These are phyloP conservation scores for Rhagium mordax DNA, from an alignment of 2,888 invertebrate genomes.

Conservation along the genomic window DNA sequence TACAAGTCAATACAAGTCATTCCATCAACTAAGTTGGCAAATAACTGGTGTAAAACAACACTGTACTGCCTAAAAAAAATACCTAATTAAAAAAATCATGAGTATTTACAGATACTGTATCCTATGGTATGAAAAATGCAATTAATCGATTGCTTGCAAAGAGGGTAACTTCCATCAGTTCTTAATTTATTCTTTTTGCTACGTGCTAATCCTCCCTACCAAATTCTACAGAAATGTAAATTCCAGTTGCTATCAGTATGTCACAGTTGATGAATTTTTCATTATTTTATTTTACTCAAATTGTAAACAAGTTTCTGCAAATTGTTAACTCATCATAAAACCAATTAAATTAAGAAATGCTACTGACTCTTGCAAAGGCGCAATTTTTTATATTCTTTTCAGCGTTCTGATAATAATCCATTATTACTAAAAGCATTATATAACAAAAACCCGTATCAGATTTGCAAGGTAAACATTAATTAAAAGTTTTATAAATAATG, in stretches of 20 bases:
- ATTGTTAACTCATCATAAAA: not conserved
- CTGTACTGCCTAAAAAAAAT: too few relatives aligned
- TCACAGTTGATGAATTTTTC: not conserved
- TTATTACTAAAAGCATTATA: not conserved
- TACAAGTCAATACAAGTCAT: too few relatives aligned
- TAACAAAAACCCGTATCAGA: not conserved
- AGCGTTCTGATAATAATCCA: not conserved
- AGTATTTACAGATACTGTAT: too few relatives aligned
- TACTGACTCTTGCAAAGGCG: not conserved
- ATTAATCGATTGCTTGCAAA: too few relatives aligned
- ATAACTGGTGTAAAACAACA: too few relatives aligned
- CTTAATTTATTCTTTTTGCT: too few relatives aligned
- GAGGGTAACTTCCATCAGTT: too few relatives aligned
- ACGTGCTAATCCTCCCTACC: too few relatives aligned
- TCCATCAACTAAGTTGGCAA: too few relatives aligned
- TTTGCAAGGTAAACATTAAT: not conserved
- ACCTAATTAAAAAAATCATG: too few relatives aligned
- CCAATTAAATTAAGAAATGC: not conserved
- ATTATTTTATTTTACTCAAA: not conserved
- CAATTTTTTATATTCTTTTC: not conserved
- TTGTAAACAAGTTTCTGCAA: not conserved
- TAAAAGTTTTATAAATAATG: not conserved
- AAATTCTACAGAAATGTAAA: not conserved
- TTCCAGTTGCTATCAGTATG: not conserved
- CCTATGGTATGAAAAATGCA: too few relatives aligned